Percentiles rank a stretch among this genome's conserved stretches.
phyloP scores from a whole-genome alignment of 2,888 invertebrate genomes.

The Bombylius major region DNA sequence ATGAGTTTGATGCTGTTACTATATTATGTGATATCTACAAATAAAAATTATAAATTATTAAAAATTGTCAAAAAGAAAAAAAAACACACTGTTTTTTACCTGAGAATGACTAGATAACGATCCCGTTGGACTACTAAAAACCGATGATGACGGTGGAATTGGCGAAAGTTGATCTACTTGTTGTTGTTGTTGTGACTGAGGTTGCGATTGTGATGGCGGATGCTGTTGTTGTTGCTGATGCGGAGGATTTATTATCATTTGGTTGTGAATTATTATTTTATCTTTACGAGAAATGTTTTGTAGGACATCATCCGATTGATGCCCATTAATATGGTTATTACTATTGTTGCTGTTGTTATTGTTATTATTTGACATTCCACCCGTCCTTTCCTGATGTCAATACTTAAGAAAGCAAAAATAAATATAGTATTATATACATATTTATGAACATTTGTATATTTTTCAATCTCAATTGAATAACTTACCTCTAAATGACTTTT shows the following conservation, averaged over 20 bases:
- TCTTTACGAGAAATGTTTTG: slow-evolving; percentile 16
- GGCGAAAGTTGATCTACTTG: slow-evolving; percentile 11
- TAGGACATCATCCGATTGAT: slow-evolving; percentile 15
- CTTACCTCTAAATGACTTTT: slow-evolving; percentile 51
- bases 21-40: slow-evolving; percentile 9
- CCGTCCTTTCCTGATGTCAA: slow-evolving; percentile 36
- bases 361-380: slow-evolving; percentile 15
- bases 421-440: background rate
- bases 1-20: slow-evolving; percentile 23
- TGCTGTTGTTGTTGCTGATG: slow-evolving; percentile 18
- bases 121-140: slow-evolving; percentile 11
- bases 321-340: too few species aligned
- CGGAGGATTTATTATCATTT: slow-evolving; percentile 31
- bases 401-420: slow-evolving; percentile 23
- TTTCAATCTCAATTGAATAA: background rate
- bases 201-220: slow-evolving; percentile 10
- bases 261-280: slow-evolving; percentile 33
- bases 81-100: slow-evolving; percentile 1
- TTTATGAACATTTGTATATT: too few species aligned
- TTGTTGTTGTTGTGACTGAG: slow-evolving; percentile 9
- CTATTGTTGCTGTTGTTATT: slow-evolving; percentile 21
- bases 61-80: background rate
- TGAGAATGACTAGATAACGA: slow-evolving; percentile 12
- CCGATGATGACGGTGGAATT: slow-evolving; percentile 10
- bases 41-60: background rate